A percentile compares a stretch with the other conserved stretches of the same genome.
Evolutionary conservation across 2,113 vertebrate species (phyloP).

Genomic region (Dipodomys merriami): DNA sequence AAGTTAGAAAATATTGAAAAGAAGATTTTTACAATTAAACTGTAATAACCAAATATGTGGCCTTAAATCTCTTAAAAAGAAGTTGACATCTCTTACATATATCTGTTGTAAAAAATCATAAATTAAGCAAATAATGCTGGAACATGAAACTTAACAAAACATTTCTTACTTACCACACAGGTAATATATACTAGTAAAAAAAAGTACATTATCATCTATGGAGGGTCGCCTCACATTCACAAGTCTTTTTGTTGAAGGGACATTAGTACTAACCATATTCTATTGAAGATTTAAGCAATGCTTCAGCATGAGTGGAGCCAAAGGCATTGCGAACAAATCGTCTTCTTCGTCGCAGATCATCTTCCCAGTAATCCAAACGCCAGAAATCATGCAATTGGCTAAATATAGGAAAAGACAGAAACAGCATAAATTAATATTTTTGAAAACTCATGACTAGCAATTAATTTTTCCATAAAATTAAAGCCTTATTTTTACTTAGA

Average conservation of each 20-base stretch:
- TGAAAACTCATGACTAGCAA: background rate
- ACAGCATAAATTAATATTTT: background rate
- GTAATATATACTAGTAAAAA: background rate
- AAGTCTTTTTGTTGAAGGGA: background rate
- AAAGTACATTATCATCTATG: background rate
- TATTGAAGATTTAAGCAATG: conserved; percentile 91
- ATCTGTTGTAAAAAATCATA: background rate
- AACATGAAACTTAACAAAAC: background rate
- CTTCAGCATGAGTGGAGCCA: conserved; percentile 95
- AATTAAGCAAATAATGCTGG: background rate
- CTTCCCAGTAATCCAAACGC: conserved; percentile 99
- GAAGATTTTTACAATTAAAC: background rate
- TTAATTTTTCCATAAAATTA: background rate
- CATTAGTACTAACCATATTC: conserved; percentile 93
- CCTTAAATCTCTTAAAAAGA: background rate
- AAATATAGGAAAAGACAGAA: conserved; percentile 68
- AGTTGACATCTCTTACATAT: background rate
- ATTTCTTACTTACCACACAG: background rate
- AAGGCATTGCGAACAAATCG: conserved; percentile 97
- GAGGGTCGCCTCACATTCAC: too few relatives aligned
- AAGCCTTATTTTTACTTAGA: conserved; percentile 11
- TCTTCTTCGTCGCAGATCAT: conserved; percentile 95
- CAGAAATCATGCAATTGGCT: conserved; percentile 98
- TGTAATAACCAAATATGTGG: background rate
- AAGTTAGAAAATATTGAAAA: conserved; percentile 1